Conservation (phyloP, 2,797 vertebrate species). For the Hemibagrus guttatus region DNA sequence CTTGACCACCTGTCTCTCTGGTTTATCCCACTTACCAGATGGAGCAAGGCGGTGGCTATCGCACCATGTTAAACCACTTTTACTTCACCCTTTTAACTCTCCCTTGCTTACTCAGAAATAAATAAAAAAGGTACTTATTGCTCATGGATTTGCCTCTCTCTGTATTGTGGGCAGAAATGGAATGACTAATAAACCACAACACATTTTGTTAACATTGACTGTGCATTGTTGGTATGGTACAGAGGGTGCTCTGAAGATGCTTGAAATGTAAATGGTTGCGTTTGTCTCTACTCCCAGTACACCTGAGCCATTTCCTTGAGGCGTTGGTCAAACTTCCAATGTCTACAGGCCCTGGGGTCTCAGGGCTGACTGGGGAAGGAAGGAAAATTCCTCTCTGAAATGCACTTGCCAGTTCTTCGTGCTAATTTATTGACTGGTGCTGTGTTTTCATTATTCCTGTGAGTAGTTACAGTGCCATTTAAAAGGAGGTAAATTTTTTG, state of each 20-base stretch:
- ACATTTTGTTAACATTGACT: background rate
- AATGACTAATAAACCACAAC: background rate
- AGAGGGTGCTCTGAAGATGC: too few species aligned
- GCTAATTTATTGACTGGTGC: background rate
- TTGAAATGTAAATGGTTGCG: background rate
- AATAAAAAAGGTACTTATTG: background rate
- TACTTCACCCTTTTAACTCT: conserved; percentile 6
- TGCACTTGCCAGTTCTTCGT: background rate
- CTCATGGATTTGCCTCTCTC: background rate
- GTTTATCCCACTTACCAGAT: conserved; percentile 56
- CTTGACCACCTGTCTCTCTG: conserved; percentile 58
- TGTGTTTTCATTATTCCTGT: background rate
- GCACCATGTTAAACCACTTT: conserved; percentile 24
- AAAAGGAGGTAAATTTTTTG: background rate
- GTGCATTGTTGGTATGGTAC: background rate
- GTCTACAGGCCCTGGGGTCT: background rate
- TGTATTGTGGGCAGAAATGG: background rate
- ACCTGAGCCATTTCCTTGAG: background rate
- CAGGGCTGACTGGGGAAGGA: background rate
- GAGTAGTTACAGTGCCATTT: background rate
- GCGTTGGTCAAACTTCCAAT: background rate
- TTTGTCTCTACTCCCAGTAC: background rate
- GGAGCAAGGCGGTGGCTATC: conserved; percentile 34
- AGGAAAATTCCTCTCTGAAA: background rate
- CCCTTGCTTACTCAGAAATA: background rate